These are phyloP conservation scores for Paracyclopina nana DNA, from an alignment of 1,140 invertebrate species.

Conservation along the genomic window DNA sequence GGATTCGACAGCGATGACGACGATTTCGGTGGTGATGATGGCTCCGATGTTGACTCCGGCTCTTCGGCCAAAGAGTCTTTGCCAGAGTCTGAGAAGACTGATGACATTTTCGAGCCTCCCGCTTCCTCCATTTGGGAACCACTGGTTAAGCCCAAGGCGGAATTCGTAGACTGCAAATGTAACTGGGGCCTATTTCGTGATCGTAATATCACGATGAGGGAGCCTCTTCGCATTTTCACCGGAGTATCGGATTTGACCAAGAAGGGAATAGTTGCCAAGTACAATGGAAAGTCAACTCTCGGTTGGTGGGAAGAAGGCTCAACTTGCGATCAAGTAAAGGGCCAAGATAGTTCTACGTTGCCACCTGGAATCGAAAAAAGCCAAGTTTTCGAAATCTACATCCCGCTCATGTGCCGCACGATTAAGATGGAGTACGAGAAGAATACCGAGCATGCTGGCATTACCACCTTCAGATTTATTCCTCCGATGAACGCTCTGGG, in stretches of 20 bases:
- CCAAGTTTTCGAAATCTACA: slow-evolving; percentile 1
- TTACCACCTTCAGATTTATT: neutral
- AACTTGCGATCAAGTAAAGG: slow-evolving; percentile 5
- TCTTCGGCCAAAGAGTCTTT: too few relatives aligned
- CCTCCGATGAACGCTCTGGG: slow-evolving; percentile 8
- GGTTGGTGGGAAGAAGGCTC: slow-evolving; percentile 12
- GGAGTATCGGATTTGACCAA: neutral
- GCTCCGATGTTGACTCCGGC: neutral
- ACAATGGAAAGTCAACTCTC: neutral
- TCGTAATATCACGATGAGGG: slow-evolving; percentile 5
- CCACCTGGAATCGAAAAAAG: neutral
- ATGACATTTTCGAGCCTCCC: neutral
- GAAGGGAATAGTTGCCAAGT: slow-evolving; percentile 8
- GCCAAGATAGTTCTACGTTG: slow-evolving; percentile 6
- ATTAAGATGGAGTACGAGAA: slow-evolving; percentile 5
- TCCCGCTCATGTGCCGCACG: slow-evolving; percentile 8
- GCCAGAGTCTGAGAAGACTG: too few relatives aligned
- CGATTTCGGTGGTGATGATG: neutral
- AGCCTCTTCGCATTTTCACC: neutral
- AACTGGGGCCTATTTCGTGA: slow-evolving; percentile 15
- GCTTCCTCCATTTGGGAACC: neutral
- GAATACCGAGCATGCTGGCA: neutral
- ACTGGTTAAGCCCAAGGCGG: slow-evolving; percentile 9
- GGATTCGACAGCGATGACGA: neutral
- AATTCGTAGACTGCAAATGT: slow-evolving; percentile 11